Evolutionary conservation across 1,140 invertebrate species (phyloP).

Genomic region (Drosophila melanogaster): DNA sequence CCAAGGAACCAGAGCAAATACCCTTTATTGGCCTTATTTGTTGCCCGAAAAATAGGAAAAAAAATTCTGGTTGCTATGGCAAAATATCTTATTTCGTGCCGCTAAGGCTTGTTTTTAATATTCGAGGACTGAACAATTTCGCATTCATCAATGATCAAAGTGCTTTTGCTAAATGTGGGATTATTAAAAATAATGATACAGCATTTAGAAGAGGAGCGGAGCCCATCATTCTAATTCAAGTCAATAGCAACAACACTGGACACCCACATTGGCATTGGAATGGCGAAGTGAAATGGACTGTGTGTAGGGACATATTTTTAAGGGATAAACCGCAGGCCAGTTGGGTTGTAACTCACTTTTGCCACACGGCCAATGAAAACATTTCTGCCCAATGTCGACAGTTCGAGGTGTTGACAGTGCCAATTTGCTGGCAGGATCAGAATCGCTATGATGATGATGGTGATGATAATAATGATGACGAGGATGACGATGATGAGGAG

Average conservation of each 20-base stretch:
- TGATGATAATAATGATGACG: neutral
- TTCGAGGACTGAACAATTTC: slow-evolving; percentile 22
- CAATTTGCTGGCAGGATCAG: slow-evolving; percentile 65
- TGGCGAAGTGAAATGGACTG: slow-evolving; percentile 1
- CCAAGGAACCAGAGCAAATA: slow-evolving; percentile 3
- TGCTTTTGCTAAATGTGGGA: slow-evolving; percentile 22
- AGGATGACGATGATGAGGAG: slow-evolving; percentile 17
- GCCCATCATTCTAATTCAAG: slow-evolving; percentile 12
- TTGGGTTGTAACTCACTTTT: slow-evolving; percentile 37
- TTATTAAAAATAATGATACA: slow-evolving; percentile 60
- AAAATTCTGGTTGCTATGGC: slow-evolving; percentile 29
- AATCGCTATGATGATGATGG: slow-evolving; percentile 11
- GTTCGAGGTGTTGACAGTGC: slow-evolving; percentile 69
- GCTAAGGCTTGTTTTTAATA: slow-evolving; percentile 4
- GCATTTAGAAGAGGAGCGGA: slow-evolving; percentile 15
- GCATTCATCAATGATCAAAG: slow-evolving; percentile 52
- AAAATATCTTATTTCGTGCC: slow-evolving; percentile 20
- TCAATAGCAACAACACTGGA: slow-evolving; percentile 17
- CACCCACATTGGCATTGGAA: neutral
- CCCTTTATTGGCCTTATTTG: slow-evolving; percentile 45
- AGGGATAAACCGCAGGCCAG: slow-evolving; percentile 27
- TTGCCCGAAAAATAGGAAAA: slow-evolving; percentile 11
- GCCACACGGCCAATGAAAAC: slow-evolving; percentile 7
- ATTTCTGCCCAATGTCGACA: slow-evolving; percentile 16
- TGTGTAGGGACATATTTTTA: slow-evolving; percentile 20